Percentiles rank a stretch among this genome's conserved stretches.
phyloP scores from a whole-genome alignment of 1,140 invertebrate species.

The Stratiolaelaps scimitus region DNA sequence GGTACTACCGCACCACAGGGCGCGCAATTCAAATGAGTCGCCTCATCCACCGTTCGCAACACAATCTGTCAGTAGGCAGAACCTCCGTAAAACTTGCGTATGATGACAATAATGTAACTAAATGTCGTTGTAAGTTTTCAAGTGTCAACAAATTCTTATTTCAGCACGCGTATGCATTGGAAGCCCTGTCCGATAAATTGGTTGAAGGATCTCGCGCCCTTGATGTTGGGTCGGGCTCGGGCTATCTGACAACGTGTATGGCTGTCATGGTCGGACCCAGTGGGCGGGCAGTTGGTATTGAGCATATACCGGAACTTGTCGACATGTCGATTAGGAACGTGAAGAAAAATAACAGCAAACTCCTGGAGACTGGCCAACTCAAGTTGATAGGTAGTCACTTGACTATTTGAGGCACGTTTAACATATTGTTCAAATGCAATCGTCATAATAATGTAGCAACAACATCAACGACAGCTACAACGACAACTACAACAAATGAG shows the following conservation, averaged over 20 bases:
- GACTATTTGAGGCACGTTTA: no score
- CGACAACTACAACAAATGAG: neutral
- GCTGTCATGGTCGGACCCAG: constrained; percentile 64
- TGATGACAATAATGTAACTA: constrained; percentile 7
- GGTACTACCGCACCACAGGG: no score
- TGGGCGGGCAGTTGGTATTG: constrained; percentile 72
- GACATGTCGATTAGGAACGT: constrained; percentile 62
- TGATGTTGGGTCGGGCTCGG: constrained; percentile 90
- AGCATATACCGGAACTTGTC: constrained; percentile 78
- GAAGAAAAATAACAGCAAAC: constrained; percentile 54
- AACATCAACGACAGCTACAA: neutral
- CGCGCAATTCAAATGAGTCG: no score
- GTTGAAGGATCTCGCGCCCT: constrained; percentile 57
- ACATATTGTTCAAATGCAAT: neutral
- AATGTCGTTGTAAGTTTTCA: neutral
- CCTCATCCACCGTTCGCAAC: no score
- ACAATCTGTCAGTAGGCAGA: constrained; percentile 25
- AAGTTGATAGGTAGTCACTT: constrained; percentile 51
- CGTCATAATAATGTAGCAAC: neutral
- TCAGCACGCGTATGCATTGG: constrained; percentile 82
- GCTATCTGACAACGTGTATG: constrained; percentile 92
- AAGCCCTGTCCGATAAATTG: constrained; percentile 69
- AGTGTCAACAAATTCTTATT: neutral
- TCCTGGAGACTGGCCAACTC: constrained; percentile 53
- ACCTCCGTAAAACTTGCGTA: neutral